phyloP scores from a whole-genome alignment of 1,140 invertebrate genomes.

The Bilobella aurantiaca region DNA sequence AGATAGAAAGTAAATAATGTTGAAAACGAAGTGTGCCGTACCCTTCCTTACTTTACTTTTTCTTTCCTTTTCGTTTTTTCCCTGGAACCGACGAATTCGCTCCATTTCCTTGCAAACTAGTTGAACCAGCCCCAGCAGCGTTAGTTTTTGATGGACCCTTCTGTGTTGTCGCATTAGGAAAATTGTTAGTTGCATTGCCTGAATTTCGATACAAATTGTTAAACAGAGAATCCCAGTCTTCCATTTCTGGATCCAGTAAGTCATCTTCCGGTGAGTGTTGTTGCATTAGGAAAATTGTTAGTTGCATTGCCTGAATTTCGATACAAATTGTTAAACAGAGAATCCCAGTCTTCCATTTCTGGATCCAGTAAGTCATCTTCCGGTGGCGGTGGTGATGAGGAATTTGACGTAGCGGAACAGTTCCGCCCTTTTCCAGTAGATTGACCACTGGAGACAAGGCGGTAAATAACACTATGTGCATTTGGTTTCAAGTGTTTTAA shows the following conservation, averaged over 20 bases:
- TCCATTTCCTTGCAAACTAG: conserved; percentile 3
- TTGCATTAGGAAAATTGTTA: neutral
- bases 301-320: conserved; percentile 3
- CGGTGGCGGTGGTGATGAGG: neutral
- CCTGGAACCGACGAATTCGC: neutral
- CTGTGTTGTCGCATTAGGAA: neutral
- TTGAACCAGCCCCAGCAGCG: conserved; percentile 8
- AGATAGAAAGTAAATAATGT: no score
- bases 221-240: conserved; percentile 32
- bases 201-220: conserved; percentile 25
- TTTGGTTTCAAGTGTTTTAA: conserved; percentile 64
- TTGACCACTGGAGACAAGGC: conserved; percentile 10
- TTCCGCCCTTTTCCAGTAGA: neutral
- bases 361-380: conserved; percentile 10
- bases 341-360: conserved; percentile 30
- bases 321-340: conserved; percentile 30
- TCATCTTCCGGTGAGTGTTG: neutral
- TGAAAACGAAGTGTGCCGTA: neutral
- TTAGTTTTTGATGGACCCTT: neutral
- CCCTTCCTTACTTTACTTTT: conserved; percentile 12
- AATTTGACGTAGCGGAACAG: neutral
- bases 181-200: neutral
- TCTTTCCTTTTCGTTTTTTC: conserved; percentile 17
- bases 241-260: conserved; percentile 13
- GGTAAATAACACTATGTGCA: conserved; percentile 53